Evolutionary conservation across 2,113 vertebrate genomes (phyloP).

Genomic region (Odontophorus gujanensis): DNA sequence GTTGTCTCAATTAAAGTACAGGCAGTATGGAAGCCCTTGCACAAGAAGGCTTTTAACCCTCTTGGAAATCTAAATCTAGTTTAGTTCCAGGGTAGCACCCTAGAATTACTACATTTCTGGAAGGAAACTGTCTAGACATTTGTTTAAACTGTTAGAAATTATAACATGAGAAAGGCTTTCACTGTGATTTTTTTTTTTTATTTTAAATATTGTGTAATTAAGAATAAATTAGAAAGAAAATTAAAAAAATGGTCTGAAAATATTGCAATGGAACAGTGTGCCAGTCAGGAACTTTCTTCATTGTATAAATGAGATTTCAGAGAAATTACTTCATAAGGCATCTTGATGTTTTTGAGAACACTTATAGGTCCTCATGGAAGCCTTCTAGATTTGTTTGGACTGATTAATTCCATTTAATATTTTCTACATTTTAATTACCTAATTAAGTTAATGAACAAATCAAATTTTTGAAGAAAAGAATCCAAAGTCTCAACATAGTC

Average conservation of each 20-base stretch:
- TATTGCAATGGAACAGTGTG: neutral
- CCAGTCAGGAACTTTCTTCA: neutral
- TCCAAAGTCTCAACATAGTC: neutral
- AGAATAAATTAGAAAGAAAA: neutral
- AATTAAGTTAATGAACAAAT: neutral
- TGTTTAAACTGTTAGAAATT: neutral
- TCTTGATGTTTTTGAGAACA: neutral
- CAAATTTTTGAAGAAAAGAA: neutral
- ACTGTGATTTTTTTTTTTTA: neutral
- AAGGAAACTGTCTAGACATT: neutral
- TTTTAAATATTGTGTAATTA: neutral
- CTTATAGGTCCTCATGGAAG: neutral
- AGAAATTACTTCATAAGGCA: neutral
- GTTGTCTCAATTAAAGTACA: neutral
- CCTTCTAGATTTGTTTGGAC: neutral
- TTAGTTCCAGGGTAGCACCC: neutral
- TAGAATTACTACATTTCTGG: neutral
- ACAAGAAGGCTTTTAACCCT: neutral
- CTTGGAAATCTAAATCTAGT: neutral
- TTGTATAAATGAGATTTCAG: neutral
- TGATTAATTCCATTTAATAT: neutral
- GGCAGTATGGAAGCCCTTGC: neutral
- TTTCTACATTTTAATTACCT: neutral
- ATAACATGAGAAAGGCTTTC: neutral
- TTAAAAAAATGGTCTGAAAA: neutral